Percentiles rank a stretch among this genome's conserved stretches.
These are phyloP conservation scores for Gadopsis marmoratus DNA, from an alignment of 2,797 vertebrate species.

Conservation along the genomic window DNA sequence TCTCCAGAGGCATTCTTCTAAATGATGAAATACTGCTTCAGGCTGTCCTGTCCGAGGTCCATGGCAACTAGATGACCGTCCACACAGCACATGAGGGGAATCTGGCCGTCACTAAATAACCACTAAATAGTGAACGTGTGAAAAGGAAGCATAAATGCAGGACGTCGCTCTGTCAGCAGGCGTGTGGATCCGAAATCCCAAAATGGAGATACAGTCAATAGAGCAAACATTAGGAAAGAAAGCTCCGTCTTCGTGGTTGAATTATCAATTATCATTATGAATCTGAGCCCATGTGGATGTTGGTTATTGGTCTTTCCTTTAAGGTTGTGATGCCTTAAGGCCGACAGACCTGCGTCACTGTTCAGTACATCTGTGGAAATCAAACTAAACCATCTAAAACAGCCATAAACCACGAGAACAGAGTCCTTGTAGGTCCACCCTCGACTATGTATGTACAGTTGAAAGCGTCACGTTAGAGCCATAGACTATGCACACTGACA, in stretches of 20 bases:
- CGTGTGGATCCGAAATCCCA: neutral
- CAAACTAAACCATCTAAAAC: neutral
- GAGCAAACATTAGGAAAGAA: neutral
- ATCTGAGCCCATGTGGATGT: neutral
- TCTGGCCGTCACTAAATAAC: no score
- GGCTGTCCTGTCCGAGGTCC: neutral
- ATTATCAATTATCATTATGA: neutral
- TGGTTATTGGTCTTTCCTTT: neutral
- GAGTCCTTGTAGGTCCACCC: slow-evolving; percentile 15
- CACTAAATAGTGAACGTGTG: neutral
- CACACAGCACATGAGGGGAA: neutral
- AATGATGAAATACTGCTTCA: neutral
- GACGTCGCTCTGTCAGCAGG: neutral
- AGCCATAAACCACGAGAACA: neutral
- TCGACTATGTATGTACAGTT: slow-evolving; percentile 14
- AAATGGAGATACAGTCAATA: neutral
- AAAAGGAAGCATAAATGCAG: neutral
- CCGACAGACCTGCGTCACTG: neutral
- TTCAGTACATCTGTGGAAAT: neutral
- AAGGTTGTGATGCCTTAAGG: neutral
- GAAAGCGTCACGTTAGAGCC: neutral
- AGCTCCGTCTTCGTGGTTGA: neutral
- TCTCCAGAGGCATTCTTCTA: neutral
- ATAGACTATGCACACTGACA: neutral
- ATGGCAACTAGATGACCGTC: neutral